These are phyloP conservation scores for Scaptomyza hsui DNA, from an alignment of 1,140 invertebrate species.

Conservation along the genomic window DNA sequence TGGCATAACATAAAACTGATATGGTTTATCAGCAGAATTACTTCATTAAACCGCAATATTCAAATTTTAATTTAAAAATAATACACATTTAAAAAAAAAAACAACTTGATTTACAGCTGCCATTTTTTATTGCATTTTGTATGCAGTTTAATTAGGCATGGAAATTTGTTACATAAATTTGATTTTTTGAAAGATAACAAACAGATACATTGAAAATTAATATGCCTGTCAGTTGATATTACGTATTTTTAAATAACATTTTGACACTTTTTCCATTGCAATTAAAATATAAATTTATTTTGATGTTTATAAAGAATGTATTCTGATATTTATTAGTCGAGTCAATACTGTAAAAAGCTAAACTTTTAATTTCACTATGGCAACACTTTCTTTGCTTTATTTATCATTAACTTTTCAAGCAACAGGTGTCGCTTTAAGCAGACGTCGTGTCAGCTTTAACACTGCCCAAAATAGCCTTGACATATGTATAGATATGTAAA, in stretches of 20 bases:
- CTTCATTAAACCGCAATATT: not conserved
- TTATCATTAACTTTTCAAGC: not conserved
- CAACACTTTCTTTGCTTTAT: not conserved
- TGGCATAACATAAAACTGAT: not conserved
- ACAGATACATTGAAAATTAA: conserved; percentile 17
- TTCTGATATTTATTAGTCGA: too few species aligned
- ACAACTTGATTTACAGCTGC: not conserved
- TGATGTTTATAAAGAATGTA: not conserved
- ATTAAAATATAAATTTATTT: not conserved
- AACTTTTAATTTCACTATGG: too few species aligned
- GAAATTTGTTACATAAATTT: conserved; percentile 26
- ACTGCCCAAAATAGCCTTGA: conserved; percentile 55
- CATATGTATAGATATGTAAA: conserved; percentile 38
- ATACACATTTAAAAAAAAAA: not conserved
- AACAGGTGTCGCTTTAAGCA: conserved; percentile 59
- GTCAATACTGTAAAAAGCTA: too few species aligned
- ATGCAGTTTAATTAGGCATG: conserved; percentile 23
- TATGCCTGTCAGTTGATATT: conserved; percentile 21
- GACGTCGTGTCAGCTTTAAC: conserved; percentile 43
- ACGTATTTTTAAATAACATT: conserved; percentile 13
- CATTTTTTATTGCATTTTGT: conserved; percentile 3
- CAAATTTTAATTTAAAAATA: not conserved
- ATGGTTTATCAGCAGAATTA: not conserved
- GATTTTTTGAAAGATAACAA: conserved; percentile 25
- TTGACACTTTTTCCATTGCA: not conserved